These are phyloP conservation scores for Machimus atricapillus DNA, from an alignment of 2,888 invertebrate species.

Conservation along the genomic window DNA sequence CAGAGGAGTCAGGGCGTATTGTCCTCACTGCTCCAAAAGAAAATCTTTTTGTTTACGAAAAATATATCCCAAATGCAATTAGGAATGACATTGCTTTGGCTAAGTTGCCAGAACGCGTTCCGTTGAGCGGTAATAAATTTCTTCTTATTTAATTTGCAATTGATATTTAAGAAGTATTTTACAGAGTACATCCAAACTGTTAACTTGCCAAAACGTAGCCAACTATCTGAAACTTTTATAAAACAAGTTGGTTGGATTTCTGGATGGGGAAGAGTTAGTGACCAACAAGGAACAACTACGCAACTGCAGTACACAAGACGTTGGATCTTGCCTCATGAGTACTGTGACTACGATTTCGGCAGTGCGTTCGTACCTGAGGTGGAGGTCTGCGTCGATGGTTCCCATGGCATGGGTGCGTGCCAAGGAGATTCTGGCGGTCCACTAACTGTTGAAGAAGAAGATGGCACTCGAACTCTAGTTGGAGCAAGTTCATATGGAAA, in stretches of 20 bases:
- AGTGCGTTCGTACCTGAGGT: neutral
- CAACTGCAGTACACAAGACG: neutral
- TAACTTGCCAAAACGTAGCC: neutral
- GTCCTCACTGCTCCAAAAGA: constrained; percentile 11
- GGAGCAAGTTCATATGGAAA: neutral
- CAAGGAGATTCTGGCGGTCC: constrained; percentile 17
- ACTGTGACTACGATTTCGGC: neutral
- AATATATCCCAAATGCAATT: constrained; percentile 56
- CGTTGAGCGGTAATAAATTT: constrained; percentile 54
- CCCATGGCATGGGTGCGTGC: neutral
- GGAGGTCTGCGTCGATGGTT: neutral
- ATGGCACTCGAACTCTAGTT: neutral
- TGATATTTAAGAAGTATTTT: neutral
- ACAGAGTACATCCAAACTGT: neutral
- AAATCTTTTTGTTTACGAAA: constrained; percentile 56
- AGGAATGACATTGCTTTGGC: constrained; percentile 59
- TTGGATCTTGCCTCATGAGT: neutral
- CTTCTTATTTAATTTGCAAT: neutral
- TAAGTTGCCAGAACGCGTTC: constrained; percentile 55
- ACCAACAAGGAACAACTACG: neutral
- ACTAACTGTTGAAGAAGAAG: neutral
- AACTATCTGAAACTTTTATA: neutral
- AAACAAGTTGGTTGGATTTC: neutral
- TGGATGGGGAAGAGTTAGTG: neutral
- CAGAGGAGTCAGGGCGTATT: constrained; percentile 17